These are phyloP conservation scores for Rhopalosiphum nymphaeae DNA, from an alignment of 2,888 invertebrate genomes.

Conservation along the genomic window DNA sequence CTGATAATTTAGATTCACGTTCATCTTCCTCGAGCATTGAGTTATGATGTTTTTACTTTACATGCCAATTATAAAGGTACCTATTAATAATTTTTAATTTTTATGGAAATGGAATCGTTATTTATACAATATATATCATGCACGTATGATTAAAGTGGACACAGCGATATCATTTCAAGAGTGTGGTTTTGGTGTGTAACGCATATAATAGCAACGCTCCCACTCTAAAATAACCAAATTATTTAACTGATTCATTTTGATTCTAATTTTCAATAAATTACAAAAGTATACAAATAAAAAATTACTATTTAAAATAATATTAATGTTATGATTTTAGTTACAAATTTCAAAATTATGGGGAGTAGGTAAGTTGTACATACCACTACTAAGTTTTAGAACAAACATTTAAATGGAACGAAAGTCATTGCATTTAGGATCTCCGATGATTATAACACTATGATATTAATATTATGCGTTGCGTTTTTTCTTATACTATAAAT, in stretches of 20 bases:
- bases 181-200: too few relatives aligned
- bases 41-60: neutral
- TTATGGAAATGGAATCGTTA: too few relatives aligned
- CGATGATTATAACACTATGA: neutral
- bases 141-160: too few relatives aligned
- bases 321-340: too few relatives aligned
- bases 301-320: neutral
- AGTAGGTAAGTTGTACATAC: neutral
- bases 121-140: too few relatives aligned
- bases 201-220: too few relatives aligned
- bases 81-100: neutral
- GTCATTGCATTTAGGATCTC: neutral
- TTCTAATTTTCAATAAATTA: neutral
- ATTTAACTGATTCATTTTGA: neutral
- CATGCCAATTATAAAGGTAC: neutral
- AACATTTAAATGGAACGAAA: neutral
- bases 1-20: neutral
- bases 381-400: neutral
- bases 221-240: neutral
- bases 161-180: too few relatives aligned
- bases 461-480: neutral
- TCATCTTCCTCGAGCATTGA: neutral
- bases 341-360: neutral
- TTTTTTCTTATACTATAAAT: neutral
- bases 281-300: neutral